Conservation (phyloP, 2,113 vertebrate species). For the Nicator chloris region DNA sequence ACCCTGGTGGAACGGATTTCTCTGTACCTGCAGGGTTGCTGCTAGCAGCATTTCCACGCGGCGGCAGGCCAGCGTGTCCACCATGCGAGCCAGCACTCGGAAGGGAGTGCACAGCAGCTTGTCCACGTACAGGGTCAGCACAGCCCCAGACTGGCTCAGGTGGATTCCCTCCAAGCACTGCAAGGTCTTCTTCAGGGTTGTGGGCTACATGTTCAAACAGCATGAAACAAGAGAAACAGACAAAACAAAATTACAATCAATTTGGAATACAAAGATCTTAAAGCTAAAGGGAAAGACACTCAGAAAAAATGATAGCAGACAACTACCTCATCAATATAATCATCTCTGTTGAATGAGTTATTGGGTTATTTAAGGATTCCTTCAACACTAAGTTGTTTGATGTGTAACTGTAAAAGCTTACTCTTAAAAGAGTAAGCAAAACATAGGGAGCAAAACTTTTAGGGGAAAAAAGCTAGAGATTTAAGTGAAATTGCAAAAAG, state of each 20-base stretch:
- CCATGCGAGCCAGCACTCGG: slow-evolving; percentile 93
- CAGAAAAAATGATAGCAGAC: not conserved
- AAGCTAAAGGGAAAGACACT: not conserved
- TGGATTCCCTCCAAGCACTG: slow-evolving; percentile 98
- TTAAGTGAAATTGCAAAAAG: not conserved
- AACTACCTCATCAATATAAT: not conserved
- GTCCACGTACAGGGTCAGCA: slow-evolving; percentile 91
- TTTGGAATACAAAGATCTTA: not conserved
- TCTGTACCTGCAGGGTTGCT: slow-evolving; percentile 87
- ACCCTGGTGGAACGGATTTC: rapidly evolving
- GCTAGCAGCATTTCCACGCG: slow-evolving; percentile 97
- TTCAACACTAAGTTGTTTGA: not conserved
- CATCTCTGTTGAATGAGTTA: not conserved
- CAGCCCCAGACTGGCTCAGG: slow-evolving; percentile 94
- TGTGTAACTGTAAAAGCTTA: not conserved
- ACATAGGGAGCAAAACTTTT: not conserved
- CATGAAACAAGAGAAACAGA: not conserved
- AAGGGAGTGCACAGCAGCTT: slow-evolving; percentile 90
- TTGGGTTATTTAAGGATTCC: not conserved
- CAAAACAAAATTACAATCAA: not conserved
- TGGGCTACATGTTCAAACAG: slow-evolving; percentile 73
- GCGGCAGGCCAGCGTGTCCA: slow-evolving; percentile 94
- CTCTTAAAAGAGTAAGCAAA: not conserved
- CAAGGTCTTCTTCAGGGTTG: slow-evolving; percentile 89
- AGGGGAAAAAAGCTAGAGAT: not conserved